Conservation (phyloP, 1,140 invertebrate genomes). For the Pantala flavescens region DNA sequence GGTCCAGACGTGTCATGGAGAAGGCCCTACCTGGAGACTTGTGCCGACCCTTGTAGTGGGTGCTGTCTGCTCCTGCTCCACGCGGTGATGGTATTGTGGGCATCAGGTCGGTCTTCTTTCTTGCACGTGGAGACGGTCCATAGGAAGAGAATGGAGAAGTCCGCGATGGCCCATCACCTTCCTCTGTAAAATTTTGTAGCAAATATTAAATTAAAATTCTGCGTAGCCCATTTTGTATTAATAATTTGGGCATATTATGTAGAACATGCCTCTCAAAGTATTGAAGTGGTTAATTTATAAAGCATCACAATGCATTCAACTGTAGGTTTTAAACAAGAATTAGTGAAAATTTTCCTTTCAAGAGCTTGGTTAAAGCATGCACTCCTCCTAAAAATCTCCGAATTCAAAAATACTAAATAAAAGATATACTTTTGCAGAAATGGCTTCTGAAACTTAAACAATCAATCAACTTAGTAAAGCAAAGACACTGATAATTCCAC, state of each 20-base stretch:
- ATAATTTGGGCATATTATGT: no score
- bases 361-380: background rate
- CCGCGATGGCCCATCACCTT: background rate
- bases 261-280: background rate
- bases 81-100: conserved; percentile 72
- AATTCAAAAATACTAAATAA: background rate
- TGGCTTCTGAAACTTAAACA: background rate
- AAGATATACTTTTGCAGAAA: background rate
- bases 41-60: background rate
- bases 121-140: conserved; percentile 51
- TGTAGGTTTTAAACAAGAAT: background rate
- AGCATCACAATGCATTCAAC: conserved; percentile 6
- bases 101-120: conserved; percentile 78
- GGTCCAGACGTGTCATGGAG: conserved; percentile 83
- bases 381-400: background rate
- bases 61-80: conserved; percentile 30
- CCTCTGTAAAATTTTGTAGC: background rate
- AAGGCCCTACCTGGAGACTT: conserved; percentile 56
- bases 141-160: background rate
- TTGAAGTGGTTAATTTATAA: background rate
- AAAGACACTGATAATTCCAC: conserved; percentile 7
- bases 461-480: background rate
- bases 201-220: no score
- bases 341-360: background rate
- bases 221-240: no score